These are phyloP conservation scores for Rhinolophus sinicus DNA, from an alignment of 2,113 vertebrate genomes.

Conservation along the genomic window DNA sequence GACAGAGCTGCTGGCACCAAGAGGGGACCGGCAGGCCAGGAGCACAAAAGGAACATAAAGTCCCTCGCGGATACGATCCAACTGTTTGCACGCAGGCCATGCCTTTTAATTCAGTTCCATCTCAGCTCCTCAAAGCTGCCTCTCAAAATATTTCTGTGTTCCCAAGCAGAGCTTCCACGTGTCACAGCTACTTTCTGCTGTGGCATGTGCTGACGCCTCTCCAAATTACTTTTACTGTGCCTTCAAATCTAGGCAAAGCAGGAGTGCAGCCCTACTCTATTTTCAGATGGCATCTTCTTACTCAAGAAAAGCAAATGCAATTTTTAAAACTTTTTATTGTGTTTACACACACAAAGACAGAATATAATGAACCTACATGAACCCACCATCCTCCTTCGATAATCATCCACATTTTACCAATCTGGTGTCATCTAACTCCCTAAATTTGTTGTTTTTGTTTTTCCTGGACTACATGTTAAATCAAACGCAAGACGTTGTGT, in stretches of 20 bases:
- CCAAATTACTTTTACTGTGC: background rate
- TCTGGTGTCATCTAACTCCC: background rate
- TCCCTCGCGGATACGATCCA: constrained; percentile 43
- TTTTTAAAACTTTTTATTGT: background rate
- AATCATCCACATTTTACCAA: background rate
- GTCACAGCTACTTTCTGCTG: background rate
- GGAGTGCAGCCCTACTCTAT: background rate
- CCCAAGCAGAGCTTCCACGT: background rate
- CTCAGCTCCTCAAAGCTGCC: constrained; percentile 5
- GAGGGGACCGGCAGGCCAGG: constrained; percentile 50
- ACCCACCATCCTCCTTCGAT: background rate
- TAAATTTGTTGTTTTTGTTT: background rate
- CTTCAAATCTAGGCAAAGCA: background rate
- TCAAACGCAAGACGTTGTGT: background rate
- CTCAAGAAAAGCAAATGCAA: background rate
- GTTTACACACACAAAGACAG: background rate
- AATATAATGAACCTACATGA: background rate
- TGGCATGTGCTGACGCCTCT: background rate
- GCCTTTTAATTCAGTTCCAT: constrained; percentile 26
- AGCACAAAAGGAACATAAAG: constrained; percentile 68
- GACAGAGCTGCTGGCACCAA: constrained; percentile 67
- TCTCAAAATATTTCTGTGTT: background rate
- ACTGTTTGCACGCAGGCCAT: constrained; percentile 6
- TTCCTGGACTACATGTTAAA: constrained; percentile 27
- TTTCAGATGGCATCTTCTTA: background rate